phyloP scores from a whole-genome alignment of 2,797 vertebrate species.

The Momotus momota region DNA sequence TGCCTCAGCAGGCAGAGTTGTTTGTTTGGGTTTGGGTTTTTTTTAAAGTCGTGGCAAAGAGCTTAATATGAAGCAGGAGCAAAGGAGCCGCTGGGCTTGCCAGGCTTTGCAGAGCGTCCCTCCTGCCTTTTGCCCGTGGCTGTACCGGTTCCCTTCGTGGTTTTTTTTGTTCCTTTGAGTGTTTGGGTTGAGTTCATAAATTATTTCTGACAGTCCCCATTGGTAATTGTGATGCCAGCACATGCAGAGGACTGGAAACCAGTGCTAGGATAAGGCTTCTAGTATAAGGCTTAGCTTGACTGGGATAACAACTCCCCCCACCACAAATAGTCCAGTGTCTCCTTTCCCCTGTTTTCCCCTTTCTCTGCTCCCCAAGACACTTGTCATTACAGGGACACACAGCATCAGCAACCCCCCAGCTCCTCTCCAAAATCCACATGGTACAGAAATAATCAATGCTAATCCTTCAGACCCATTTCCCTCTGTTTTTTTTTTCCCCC shows the following conservation, averaged over 20 bases:
- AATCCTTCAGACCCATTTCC: neutral
- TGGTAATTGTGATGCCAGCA: neutral
- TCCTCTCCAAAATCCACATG: neutral
- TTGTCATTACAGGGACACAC: fast-evolving
- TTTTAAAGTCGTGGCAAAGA: neutral
- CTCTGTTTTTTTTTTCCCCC: neutral
- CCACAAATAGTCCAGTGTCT: neutral
- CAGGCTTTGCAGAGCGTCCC: neutral
- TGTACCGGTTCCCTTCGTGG: neutral
- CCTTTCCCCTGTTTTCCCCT: neutral
- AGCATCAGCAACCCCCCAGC: neutral
- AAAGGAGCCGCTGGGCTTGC: neutral
- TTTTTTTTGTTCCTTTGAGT: neutral
- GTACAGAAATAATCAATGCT: neutral
- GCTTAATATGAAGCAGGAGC: conserved; percentile 44
- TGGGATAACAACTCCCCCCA: neutral
- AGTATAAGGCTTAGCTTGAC: neutral
- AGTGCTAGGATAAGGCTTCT: neutral
- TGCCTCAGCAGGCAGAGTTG: neutral
- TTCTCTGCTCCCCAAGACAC: neutral
- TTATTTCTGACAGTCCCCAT: neutral
- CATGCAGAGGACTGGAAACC: fast-evolving
- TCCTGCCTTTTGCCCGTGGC: neutral
- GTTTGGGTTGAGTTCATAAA: neutral
- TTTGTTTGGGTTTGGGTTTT: neutral